Conservation (phyloP, 2,888 invertebrate genomes). For the Pseudococcus viburni region DNA sequence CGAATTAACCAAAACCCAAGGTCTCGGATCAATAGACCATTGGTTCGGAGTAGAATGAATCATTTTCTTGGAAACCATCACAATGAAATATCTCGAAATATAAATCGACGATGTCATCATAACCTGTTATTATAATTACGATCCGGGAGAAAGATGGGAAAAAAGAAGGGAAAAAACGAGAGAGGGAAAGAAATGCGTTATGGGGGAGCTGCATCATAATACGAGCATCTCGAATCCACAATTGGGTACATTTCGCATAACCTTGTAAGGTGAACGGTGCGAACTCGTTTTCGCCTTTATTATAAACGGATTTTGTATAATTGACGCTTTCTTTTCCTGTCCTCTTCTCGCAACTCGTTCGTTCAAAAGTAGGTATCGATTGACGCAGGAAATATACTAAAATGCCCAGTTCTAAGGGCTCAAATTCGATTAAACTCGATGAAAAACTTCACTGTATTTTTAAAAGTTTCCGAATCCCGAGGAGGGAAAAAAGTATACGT, state of each 20-base stretch:
- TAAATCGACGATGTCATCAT: conserved; percentile 46
- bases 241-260: conserved; percentile 30
- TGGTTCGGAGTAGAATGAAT: neutral
- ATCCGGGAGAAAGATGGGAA: neutral
- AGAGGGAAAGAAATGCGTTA: neutral
- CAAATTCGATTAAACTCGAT: neutral
- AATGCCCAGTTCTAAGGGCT: neutral
- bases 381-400: neutral
- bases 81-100: neutral
- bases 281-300: conserved; percentile 9
- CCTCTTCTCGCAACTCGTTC: neutral
- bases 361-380: neutral
- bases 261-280: conserved; percentile 24
- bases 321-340: neutral
- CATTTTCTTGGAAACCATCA: conserved; percentile 45
- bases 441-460: too few relatives aligned
- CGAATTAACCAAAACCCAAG: conserved; percentile 7
- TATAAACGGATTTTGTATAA: neutral
- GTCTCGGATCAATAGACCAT: conserved; percentile 15
- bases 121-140: conserved; percentile 37
- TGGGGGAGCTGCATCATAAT: neutral
- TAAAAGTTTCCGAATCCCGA: too few relatives aligned
- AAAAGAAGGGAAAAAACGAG: neutral
- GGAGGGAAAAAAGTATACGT: too few relatives aligned
- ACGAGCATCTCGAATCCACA: neutral